A percentile compares a stretch with the other conserved stretches of the same genome.
Evolutionary conservation across 2,113 vertebrate species (phyloP).

Genomic region (Mustela lutreola): DNA sequence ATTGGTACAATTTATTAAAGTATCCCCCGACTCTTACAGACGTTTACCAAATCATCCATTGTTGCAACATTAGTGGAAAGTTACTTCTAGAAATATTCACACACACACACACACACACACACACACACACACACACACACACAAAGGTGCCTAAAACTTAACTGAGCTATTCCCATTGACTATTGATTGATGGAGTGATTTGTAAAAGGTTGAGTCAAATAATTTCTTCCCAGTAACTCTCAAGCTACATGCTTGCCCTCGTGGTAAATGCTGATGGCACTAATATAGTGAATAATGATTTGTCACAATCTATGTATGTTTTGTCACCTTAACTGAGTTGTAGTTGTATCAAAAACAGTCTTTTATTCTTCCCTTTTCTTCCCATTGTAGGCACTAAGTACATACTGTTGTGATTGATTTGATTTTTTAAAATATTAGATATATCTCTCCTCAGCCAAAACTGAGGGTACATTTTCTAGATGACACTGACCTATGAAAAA

Average conservation of each 20-base stretch:
- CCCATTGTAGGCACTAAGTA: background rate
- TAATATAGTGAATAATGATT: background rate
- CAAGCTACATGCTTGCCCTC: background rate
- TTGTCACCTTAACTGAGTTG: background rate
- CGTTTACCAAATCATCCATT: background rate
- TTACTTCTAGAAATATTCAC: conserved; percentile 5
- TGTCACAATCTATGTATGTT: background rate
- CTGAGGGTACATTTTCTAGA: conserved; percentile 14
- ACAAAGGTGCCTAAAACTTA: background rate
- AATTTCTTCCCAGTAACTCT: conserved; percentile 12
- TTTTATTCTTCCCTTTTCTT: background rate
- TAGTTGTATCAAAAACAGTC: background rate
- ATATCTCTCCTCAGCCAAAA: background rate
- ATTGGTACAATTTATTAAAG: background rate
- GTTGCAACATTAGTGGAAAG: conserved; percentile 33
- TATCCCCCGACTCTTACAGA: background rate
- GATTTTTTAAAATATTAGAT: background rate
- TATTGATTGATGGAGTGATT: conserved; percentile 21
- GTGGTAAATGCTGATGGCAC: background rate
- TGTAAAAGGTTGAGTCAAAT: background rate
- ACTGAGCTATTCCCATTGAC: background rate
- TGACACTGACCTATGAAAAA: conserved; percentile 14
- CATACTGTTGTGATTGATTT: background rate
- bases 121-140: no score
- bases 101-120: no score